These are phyloP conservation scores for Crotalus adamanteus DNA, from an alignment of 2,797 vertebrate species.

Conservation along the genomic window DNA sequence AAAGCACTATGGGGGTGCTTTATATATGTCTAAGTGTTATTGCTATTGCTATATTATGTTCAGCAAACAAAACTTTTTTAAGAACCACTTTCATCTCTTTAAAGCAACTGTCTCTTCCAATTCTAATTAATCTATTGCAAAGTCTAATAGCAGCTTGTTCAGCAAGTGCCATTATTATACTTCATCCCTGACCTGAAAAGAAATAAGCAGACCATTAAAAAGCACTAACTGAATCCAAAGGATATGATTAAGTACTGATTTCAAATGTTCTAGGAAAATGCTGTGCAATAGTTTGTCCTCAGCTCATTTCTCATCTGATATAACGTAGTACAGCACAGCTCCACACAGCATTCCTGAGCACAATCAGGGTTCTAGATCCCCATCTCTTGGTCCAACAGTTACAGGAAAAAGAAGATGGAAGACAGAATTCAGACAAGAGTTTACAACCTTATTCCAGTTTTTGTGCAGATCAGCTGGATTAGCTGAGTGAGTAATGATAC, in stretches of 20 bases:
- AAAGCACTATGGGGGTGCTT: not conserved
- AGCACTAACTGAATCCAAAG: not conserved
- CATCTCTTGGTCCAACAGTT: fast-evolving
- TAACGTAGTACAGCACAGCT: not conserved
- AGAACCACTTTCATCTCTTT: not conserved
- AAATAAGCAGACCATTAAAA: not conserved
- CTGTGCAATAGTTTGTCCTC: not conserved
- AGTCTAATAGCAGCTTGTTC: not conserved
- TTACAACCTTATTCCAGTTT: not conserved
- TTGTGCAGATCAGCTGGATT: not conserved
- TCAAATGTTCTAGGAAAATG: not conserved
- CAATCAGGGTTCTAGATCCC: not conserved
- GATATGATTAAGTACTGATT: not conserved
- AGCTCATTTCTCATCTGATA: no score
- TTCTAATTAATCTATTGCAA: not conserved
- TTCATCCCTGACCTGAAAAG: not conserved
- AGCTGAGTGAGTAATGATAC: not conserved
- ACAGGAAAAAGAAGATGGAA: not conserved
- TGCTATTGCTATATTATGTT: not conserved
- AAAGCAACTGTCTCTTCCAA: not conserved
- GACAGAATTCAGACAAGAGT: not conserved
- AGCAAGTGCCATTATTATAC: not conserved
- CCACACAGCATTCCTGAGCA: not conserved
- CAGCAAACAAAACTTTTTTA: not conserved
- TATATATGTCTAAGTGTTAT: not conserved